Evolutionary conservation across 1,140 invertebrate genomes (phyloP), one percentile per base, ranked within the genome.

Genomic region (Diorhabda elongata): DNA sequence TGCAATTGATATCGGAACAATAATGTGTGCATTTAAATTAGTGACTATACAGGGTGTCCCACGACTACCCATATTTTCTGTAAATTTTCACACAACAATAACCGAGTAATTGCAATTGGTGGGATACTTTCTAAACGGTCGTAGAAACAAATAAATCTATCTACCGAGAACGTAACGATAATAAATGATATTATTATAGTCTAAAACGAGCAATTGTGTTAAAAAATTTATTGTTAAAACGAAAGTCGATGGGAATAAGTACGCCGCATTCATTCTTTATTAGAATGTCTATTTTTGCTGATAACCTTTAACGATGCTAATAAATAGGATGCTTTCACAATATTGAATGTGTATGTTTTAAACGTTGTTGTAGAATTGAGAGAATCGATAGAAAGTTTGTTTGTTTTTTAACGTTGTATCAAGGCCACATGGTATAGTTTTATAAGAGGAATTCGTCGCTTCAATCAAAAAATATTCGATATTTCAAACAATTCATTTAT

Each of bases 211-310:
- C 47, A 52, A 52, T 52, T 52, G 47, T 52, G 47, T 52, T 52
- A 52, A 52, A 26, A 26, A 52, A 52, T 52, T 52, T 52, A 52
- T 52, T 52, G 47, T 52, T 52, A 8, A 52, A 52, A 52, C 47
- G 47, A 52, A 52, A 52, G 47, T 52, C 47, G 47, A 52, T 52
- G 47, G 47, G 47, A 52, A 52, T n/a, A 52, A n/a, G 47, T 52
- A 52, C 47, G n/a, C n/a, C 6, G 6, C 6, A 52, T 52, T 8
- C 47, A 52, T 52, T 52, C 47, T 52, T 52, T n/a, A 52, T 52
- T 52, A 52, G 6, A 52, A 52, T 8, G n/a, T 52, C 6, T n/a
- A 6, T 52, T 8, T 52, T 52, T n/a, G n/a, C 47, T 52, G 47
- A 52, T 52, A 52, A 52, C 47, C 47, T 52, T 52, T 52, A 52